phyloP scores from a whole-genome alignment of 2,888 invertebrate genomes.

The Aleiodes testaceus region DNA sequence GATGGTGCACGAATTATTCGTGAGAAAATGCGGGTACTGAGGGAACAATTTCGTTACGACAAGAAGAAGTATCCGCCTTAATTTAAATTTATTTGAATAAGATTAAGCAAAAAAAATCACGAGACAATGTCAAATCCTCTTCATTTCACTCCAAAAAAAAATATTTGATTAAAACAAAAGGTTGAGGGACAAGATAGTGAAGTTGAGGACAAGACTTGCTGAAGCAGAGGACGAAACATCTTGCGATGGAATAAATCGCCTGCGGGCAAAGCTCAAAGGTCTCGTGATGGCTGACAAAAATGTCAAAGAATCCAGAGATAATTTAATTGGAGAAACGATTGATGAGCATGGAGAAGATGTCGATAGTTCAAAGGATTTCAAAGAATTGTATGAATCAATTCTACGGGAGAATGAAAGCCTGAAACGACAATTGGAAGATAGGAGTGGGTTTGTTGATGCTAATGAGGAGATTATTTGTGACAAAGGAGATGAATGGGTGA shows the following conservation, averaged over 20 bases:
- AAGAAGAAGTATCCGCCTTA: constrained; percentile 60
- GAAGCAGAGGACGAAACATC: constrained; percentile 62
- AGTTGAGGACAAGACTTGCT: constrained; percentile 58
- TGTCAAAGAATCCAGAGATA: neutral
- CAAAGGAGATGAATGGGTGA: neutral
- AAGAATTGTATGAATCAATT: constrained; percentile 11
- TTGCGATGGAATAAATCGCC: constrained; percentile 63
- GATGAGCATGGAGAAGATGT: too few species aligned
- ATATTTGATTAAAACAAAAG: constrained; percentile 48
- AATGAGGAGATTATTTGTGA: constrained; percentile 1
- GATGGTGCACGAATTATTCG: constrained; percentile 56
- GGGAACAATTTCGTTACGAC: constrained; percentile 57
- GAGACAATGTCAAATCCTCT: neutral
- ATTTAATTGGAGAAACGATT: neutral
- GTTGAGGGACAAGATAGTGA: constrained; percentile 58
- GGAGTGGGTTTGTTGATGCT: neutral
- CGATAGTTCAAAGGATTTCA: constrained; percentile 2
- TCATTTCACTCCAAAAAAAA: constrained; percentile 6
- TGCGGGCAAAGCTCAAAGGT: constrained; percentile 64
- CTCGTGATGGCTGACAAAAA: constrained; percentile 55
- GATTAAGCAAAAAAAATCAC: neutral
- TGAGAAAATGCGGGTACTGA: constrained; percentile 58
- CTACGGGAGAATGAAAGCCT: constrained; percentile 18
- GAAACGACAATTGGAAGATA: neutral
- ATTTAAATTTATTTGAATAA: neutral